phyloP scores from a whole-genome alignment of 2,113 vertebrate genomes.

The Campylorhamphus procurvoides region DNA sequence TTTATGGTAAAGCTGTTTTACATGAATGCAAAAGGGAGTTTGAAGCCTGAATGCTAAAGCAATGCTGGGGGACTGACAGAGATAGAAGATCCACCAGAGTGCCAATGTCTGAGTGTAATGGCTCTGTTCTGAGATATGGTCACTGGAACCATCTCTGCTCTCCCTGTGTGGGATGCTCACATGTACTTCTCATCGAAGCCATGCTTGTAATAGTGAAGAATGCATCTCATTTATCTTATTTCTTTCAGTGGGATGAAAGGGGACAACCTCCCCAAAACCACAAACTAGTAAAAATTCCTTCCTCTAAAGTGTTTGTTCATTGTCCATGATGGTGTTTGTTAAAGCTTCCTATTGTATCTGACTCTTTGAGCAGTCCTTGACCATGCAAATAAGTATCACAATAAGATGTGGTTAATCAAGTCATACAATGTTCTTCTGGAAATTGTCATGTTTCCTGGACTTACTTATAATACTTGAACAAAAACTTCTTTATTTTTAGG shows the following conservation, averaged over 20 bases:
- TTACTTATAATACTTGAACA: not conserved
- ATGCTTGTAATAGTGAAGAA: not conserved
- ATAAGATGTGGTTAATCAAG: not conserved
- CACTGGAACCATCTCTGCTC: not conserved
- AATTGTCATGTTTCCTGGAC: not conserved
- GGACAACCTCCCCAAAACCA: not conserved
- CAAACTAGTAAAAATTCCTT: not conserved
- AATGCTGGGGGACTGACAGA: not conserved
- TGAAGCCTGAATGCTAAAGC: not conserved
- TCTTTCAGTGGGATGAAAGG: not conserved
- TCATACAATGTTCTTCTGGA: not conserved
- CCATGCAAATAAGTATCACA: not conserved
- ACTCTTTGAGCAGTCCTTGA: not conserved
- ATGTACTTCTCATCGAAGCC: not conserved
- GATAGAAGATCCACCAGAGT: not conserved
- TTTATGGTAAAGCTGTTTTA: not conserved
- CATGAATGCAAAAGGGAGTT: not conserved
- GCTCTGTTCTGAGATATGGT: rapidly evolving
- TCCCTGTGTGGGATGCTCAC: not conserved
- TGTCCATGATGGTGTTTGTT: not conserved
- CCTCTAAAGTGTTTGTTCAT: not conserved
- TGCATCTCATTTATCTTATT: not conserved
- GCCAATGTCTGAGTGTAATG: not conserved
- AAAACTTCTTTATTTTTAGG: not conserved
- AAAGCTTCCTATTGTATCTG: not conserved